These are phyloP conservation scores for Isichthys henryi DNA, from an alignment of 2,113 vertebrate genomes.

Conservation along the genomic window DNA sequence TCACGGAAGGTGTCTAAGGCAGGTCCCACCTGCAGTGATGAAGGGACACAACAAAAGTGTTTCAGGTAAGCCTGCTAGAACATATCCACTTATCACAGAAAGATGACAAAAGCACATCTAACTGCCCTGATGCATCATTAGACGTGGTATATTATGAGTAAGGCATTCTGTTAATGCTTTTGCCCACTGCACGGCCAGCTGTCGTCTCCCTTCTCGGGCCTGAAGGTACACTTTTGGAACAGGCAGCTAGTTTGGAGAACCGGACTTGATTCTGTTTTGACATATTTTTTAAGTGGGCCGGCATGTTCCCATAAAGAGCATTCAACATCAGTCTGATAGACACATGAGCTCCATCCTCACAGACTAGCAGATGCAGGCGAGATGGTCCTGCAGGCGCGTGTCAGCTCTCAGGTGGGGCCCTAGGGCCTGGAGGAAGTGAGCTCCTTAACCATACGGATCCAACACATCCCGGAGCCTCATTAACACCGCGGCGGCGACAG, in stretches of 20 bases:
- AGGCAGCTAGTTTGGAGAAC: neutral
- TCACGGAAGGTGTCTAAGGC: slow-evolving; percentile 75
- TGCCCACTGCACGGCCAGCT: neutral
- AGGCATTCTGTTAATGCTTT: neutral
- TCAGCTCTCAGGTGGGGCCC: neutral
- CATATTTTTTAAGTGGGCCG: neutral
- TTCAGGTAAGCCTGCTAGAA: neutral
- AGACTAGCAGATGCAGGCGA: neutral
- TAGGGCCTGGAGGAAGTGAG: neutral
- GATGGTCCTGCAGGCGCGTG: neutral
- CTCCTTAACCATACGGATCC: neutral
- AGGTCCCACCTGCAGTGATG: slow-evolving; percentile 55
- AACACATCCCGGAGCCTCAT: neutral
- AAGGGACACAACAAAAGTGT: neutral
- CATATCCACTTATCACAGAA: neutral
- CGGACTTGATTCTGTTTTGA: neutral
- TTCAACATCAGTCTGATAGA: neutral
- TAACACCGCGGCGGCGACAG: neutral
- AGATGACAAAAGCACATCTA: neutral
- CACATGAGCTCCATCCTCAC: neutral
- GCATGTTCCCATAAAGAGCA: neutral
- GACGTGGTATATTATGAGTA: neutral
- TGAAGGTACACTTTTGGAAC: neutral
- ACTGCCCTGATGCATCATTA: neutral
- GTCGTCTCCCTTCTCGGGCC: neutral